Percentiles rank a stretch among this genome's conserved stretches.
phyloP scores from a whole-genome alignment of 2,797 vertebrate genomes.

The Rachycentron canadum region DNA sequence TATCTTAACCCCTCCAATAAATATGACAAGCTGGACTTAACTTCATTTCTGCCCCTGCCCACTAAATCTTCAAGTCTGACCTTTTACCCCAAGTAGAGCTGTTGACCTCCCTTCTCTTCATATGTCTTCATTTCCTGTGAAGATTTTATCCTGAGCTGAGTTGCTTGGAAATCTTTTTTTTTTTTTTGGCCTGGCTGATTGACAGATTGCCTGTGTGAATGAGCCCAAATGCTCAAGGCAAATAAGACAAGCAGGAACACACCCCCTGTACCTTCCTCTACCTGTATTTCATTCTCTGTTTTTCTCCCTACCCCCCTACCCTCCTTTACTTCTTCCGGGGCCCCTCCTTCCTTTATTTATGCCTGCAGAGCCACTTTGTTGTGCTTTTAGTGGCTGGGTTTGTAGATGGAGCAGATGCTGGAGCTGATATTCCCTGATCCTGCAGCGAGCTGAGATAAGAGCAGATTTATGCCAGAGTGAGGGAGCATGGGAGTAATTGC shows the following conservation, averaged over 20 bases:
- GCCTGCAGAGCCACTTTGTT: slow-evolving; percentile 83
- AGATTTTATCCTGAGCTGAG: slow-evolving; percentile 39
- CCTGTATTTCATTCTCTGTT: slow-evolving; percentile 55
- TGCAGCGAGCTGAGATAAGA: slow-evolving; percentile 82
- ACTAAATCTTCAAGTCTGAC: slow-evolving; percentile 66
- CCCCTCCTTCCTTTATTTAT: slow-evolving; percentile 78
- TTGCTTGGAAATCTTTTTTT: slow-evolving; percentile 37
- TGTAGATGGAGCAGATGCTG: slow-evolving; percentile 83
- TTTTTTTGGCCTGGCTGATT: slow-evolving; percentile 47
- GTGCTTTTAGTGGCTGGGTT: slow-evolving; percentile 82
- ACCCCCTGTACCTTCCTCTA: slow-evolving; percentile 33
- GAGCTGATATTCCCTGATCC: slow-evolving; percentile 82
- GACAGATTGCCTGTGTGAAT: slow-evolving; percentile 60
- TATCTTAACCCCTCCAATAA: slow-evolving; percentile 71
- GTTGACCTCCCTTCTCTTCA: slow-evolving; percentile 48
- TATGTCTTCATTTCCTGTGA: slow-evolving; percentile 71
- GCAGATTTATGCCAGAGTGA: slow-evolving; percentile 84
- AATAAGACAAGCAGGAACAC: slow-evolving; percentile 65
- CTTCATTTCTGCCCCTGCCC: slow-evolving; percentile 62
- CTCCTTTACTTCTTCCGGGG: slow-evolving; percentile 51
- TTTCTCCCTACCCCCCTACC: slow-evolving; percentile 20
- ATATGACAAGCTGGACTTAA: slow-evolving; percentile 64
- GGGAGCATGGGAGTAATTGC: slow-evolving; percentile 83
- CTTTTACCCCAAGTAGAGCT: slow-evolving; percentile 49
- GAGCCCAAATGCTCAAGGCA: slow-evolving; percentile 57